Evolutionary conservation across 2,797 vertebrate species (phyloP).

Genomic region (Zalophus californianus): DNA sequence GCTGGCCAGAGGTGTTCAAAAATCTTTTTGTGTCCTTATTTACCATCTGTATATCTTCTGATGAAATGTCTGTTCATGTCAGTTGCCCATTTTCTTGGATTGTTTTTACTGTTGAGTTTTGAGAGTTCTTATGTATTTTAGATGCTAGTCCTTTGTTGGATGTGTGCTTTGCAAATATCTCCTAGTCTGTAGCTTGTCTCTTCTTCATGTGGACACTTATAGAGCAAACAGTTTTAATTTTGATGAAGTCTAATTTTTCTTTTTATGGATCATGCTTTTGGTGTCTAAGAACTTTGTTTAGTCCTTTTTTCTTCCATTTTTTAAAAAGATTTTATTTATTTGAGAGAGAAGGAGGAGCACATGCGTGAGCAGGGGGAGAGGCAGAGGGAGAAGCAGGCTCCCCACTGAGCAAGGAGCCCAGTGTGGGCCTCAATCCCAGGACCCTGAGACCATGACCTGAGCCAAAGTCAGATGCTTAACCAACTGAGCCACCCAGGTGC

Average conservation of each 20-base stretch:
- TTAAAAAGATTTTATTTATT: no score
- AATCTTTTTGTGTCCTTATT: constrained; percentile 16
- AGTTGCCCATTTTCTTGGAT: constrained; percentile 31
- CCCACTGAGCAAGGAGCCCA: no score
- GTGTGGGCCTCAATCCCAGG: no score
- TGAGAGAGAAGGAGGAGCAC: no score
- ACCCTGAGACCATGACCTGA: no score
- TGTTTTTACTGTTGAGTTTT: not conserved
- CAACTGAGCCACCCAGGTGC: no score
- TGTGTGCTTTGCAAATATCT: constrained; percentile 18
- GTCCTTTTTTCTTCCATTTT: no score
- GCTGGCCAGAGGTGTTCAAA: not conserved
- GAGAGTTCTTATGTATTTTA: not conserved
- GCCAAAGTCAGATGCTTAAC: no score
- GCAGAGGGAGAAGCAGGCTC: no score
- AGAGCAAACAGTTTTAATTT: constrained; percentile 23
- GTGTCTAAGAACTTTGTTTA: not conserved
- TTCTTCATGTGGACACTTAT: not conserved
- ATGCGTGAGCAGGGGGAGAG: no score
- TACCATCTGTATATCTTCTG: not conserved
- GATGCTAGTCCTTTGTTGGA: not conserved
- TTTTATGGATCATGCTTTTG: constrained; percentile 5
- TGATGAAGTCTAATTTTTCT: not conserved
- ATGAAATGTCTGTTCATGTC: not conserved
- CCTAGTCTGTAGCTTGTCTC: not conserved